Percentiles rank a stretch among this genome's conserved stretches.
These are phyloP conservation scores for Diplogasteroides magnus DNA, from an alignment of 1,140 invertebrate species.

Conservation along the genomic window DNA sequence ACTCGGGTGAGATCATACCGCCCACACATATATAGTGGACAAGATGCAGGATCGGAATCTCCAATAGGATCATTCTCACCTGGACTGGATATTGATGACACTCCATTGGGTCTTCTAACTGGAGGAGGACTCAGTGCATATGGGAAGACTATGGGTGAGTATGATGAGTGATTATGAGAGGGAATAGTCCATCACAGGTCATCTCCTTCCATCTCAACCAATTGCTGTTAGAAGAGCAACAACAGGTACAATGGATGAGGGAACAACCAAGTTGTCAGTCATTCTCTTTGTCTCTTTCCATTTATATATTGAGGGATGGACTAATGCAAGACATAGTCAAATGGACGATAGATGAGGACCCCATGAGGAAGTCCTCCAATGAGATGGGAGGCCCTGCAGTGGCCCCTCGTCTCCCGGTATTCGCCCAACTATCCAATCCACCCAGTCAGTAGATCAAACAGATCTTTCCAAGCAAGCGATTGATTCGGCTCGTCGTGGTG, in stretches of 20 bases:
- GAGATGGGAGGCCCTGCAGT: not conserved
- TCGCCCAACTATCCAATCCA: not conserved
- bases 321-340: not conserved
- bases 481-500: not conserved
- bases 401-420: not conserved
- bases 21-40: not conserved
- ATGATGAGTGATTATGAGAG: too few relatives aligned
- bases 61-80: constrained; percentile 36
- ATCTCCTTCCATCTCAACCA: too few relatives aligned
- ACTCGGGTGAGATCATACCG: constrained; percentile 7
- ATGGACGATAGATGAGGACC: not conserved
- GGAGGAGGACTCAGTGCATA: too few relatives aligned
- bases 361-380: not conserved
- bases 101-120: not conserved
- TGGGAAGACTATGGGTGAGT: too few relatives aligned
- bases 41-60: constrained; percentile 24
- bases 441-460: not conserved
- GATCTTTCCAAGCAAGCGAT: not conserved
- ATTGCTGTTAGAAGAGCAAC: too few relatives aligned
- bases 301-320: not conserved
- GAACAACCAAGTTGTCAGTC: too few relatives aligned
- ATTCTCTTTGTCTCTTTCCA: too few relatives aligned
- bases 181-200: too few relatives aligned
- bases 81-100: constrained; percentile 32
- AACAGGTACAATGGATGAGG: too few relatives aligned